Evolutionary conservation across 2,113 vertebrate genomes (phyloP), one percentile per base, ranked within the genome.

Genomic region (Corythaixoides concolor): DNA sequence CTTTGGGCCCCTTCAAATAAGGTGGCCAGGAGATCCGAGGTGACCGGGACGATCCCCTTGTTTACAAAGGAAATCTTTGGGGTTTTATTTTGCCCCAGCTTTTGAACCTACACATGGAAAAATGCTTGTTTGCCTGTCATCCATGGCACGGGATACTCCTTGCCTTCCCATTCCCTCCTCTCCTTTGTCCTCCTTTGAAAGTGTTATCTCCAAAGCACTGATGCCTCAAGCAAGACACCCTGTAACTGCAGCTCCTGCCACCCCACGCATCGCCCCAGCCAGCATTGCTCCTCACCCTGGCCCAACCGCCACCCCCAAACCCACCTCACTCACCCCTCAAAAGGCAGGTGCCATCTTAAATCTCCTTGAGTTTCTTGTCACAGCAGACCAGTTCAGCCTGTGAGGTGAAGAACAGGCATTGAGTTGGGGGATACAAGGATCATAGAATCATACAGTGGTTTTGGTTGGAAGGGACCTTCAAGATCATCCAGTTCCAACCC

Each of bases 281-380:
- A 52, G 20, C 5, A 7, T 2, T 23, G 47, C 47, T 49, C 41
- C 41, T 77, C 70, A 35, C 18, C 23, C 26, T 3, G 3, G 20
- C 4, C 27, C 63, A 73, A 6, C 11, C 3, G 20, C 16, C 59
- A 63, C 15, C 62, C 45, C 49, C 20, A 83, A 55, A 11, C 53
- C 28, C 49, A 18, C 0, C 0, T 2, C n/a, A 16, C 13, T 64
- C 75, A 47, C 43, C 32, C 12, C 33, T 47, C n/a, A 58, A 33
- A 87, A 52, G 0, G 4, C 12, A 21, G 45, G 23, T 10, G 18
- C 10, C 45, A 19, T 18, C 75, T 41, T 22, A 20, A 17, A 50
- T 21, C 68, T 45, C n/a, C 0, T 0, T 6, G 10, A 63, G 7
- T 8, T 70, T 27, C 47, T 6, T 33, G 26, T 45, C 0, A 0